Base-by-base conservation (phyloP, 2,113 vertebrate species). In the Puffinus mauretanicus region DNA sequence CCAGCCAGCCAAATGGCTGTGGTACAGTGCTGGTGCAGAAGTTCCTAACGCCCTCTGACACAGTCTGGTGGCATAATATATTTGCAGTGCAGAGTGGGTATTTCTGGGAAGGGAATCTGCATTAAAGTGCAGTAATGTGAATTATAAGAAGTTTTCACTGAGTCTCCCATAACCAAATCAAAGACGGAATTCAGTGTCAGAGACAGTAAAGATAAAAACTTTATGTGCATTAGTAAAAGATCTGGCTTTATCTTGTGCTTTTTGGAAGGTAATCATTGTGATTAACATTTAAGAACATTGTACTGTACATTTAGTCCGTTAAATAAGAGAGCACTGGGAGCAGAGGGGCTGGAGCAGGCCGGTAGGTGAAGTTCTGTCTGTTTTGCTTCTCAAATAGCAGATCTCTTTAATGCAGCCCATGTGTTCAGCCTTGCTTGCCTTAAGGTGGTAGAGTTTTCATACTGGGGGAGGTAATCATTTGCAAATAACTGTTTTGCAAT, bases 381-480 rank as follows among this genome's bases (percentile, higher is more conserved):
- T 71, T 97, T 95, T 92, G 79, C 91, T 92, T 96, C 44, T 91
- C 55, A 26, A 93, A 94, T 79, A 78, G 82, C 70, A 83, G 55
- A 66, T 91, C 61, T 82, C 42, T 75, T 86, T 97, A 96, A 98
- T 96, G 80, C 91, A 92, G 81, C 96, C 93, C 96, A 90, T 96
- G 82, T 97, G 89, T 95, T 94, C 89, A 91, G 94, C 60, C 62
- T 83, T 69, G 54, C 76, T 82, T 86, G 77, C 65, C 88, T 88
- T 94, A 94, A 94, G 81, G 83, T 94, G 86, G 64, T 94, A 75
- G 87, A 86, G 67, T 95, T 97, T 97, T 95, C 70, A 78, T 97
- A 84, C 61, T 82, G 24, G 70, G 32, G 44, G 29, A 92, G 69
- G n/a, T 87, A 97, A 78, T 83, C 4, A 95, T 96, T 97, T 72